Evolutionary conservation across 92 coral and sea anemone genomes (phyloP).

Genomic region (Porites cylindrica): DNA sequence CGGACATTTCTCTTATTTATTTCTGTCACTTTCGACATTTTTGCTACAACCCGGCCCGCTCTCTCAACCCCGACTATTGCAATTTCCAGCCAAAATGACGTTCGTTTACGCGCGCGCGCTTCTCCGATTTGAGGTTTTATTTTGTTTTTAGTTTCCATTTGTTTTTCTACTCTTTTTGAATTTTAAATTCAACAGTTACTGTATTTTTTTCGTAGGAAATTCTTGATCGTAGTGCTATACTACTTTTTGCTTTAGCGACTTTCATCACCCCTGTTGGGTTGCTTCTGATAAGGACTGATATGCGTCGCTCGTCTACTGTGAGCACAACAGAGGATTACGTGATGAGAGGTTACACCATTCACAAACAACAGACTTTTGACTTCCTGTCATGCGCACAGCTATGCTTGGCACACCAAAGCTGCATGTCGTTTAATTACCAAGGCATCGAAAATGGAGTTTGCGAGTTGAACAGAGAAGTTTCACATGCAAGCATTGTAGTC

Average conservation of each 20-base stretch:
- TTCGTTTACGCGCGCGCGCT: too few species aligned
- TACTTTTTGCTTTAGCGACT: neutral
- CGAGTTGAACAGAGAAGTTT: constrained; percentile 48
- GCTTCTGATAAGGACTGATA: constrained; percentile 6
- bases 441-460: constrained; percentile 58
- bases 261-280: neutral
- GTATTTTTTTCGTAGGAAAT: neutral
- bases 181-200: too few species aligned
- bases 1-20: too few species aligned
- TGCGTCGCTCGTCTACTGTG: constrained; percentile 49
- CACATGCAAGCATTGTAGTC: neutral
- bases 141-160: too few species aligned
- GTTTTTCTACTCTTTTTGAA: neutral
- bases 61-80: too few species aligned
- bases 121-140: too few species aligned
- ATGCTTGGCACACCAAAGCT: constrained; percentile 62
- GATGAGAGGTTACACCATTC: constrained; percentile 58
- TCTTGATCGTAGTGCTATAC: neutral
- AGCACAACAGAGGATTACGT: constrained; percentile 55
- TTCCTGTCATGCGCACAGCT: constrained; percentile 74
- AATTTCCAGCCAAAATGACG: too few species aligned
- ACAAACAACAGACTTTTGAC: constrained; percentile 61
- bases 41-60: too few species aligned
- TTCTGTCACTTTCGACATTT: too few species aligned
- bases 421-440: constrained; percentile 77